Evolutionary conservation across 2,888 invertebrate species (phyloP).

Genomic region (Oligia fasciuncula): DNA sequence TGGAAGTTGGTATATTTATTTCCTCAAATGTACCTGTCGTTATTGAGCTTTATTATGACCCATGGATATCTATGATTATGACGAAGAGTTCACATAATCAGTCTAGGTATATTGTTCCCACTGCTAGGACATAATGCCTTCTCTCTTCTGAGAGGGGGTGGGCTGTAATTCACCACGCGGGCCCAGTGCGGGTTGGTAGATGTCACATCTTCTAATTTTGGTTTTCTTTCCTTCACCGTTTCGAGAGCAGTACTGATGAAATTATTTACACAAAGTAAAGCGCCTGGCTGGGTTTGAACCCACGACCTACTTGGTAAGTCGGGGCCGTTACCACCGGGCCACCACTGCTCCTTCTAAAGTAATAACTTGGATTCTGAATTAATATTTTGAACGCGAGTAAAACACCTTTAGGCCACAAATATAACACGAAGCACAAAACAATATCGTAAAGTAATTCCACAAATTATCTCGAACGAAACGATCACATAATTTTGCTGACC

Average conservation of each 20-base stretch:
- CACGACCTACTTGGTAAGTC: neutral
- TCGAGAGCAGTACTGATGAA: neutral
- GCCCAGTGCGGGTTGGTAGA: neutral
- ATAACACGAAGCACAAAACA: neutral
- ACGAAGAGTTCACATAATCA: neutral
- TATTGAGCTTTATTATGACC: neutral
- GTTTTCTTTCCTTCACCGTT: neutral
- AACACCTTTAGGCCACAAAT: neutral
- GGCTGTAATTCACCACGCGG: neutral
- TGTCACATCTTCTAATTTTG: neutral
- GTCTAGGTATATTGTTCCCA: neutral
- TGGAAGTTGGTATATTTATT: neutral
- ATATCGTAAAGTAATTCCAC: constrained; percentile 16
- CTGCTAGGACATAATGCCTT: too few species aligned
- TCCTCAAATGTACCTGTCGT: neutral
- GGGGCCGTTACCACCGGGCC: neutral
- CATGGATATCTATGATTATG: neutral
- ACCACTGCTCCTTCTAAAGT: neutral
- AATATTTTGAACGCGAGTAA: neutral
- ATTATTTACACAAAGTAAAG: neutral
- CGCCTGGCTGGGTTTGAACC: neutral
- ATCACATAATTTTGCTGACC: constrained; percentile 44
- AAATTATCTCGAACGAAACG: constrained; percentile 6
- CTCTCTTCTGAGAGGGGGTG: too few species aligned
- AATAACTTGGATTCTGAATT: neutral